Conservation (phyloP, 1,140 invertebrate species). For the Diuraphis noxia region DNA sequence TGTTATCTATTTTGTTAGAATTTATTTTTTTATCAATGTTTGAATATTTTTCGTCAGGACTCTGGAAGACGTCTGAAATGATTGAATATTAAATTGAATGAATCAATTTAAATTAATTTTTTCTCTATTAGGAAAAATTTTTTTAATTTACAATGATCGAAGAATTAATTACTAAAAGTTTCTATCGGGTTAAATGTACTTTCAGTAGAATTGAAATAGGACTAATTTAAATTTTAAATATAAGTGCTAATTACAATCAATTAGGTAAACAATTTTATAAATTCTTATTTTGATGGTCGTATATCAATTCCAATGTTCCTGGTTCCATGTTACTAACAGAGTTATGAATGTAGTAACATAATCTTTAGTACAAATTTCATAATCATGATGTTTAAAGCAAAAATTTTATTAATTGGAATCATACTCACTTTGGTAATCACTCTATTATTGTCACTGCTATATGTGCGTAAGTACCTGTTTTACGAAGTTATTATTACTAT, state of each 20-base stretch:
- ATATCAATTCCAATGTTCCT: not conserved
- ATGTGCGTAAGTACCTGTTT: conserved; percentile 32
- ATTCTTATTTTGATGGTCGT: not conserved
- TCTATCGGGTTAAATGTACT: not conserved
- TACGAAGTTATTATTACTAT: not conserved
- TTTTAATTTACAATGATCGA: not conserved
- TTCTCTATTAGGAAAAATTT: not conserved
- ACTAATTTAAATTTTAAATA: not conserved
- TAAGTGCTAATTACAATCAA: not conserved
- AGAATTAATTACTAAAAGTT: not conserved
- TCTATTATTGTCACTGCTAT: conserved; percentile 28
- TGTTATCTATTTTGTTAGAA: too few relatives aligned
- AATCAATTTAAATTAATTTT: too few relatives aligned
- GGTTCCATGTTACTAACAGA: not conserved
- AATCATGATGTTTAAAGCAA: conserved; percentile 41
- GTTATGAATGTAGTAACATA: not conserved
- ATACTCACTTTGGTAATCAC: conserved; percentile 34
- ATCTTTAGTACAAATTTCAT: not conserved
- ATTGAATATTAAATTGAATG: too few relatives aligned
- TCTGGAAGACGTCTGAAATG: too few relatives aligned
- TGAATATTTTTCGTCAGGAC: too few relatives aligned
- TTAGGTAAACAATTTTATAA: not conserved
- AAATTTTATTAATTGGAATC: conserved; percentile 37
- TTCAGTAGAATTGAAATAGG: not conserved
- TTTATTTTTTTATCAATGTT: too few relatives aligned